These are phyloP conservation scores for Arion vulgaris DNA, from an alignment of 1,140 invertebrate species.

Conservation along the genomic window DNA sequence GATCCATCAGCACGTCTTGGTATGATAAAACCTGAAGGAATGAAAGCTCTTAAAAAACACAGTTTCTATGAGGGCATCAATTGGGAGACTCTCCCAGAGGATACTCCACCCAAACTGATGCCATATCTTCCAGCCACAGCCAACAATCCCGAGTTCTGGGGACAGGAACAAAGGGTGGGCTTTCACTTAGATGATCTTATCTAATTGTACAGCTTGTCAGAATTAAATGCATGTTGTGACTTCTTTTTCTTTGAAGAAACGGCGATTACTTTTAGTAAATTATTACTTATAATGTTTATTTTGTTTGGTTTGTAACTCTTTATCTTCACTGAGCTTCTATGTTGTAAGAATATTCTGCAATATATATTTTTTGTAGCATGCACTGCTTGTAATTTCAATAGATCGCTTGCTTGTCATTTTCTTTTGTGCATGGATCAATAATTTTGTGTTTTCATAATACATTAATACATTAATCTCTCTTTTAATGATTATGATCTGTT, in stretches of 20 bases:
- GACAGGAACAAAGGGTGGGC: slow-evolving; percentile 58
- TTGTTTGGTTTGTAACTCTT: no score
- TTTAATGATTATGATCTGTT: no score
- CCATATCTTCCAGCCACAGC: slow-evolving; percentile 87
- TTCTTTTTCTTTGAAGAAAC: background rate
- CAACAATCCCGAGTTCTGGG: slow-evolving; percentile 79
- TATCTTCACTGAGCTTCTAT: no score
- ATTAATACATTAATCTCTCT: no score
- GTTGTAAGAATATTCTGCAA: no score
- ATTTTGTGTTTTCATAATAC: no score
- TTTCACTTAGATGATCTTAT: slow-evolving; percentile 24
- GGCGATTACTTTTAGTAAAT: no score
- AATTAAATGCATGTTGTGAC: background rate
- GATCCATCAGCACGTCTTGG: slow-evolving; percentile 87
- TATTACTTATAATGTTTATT: no score
- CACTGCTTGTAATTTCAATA: no score
- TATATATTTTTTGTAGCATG: no score
- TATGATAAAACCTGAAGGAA: slow-evolving; percentile 79
- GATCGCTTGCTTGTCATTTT: no score
- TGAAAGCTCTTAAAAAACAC: slow-evolving; percentile 87
- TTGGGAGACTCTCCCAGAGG: slow-evolving; percentile 85
- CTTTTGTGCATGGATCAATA: no score
- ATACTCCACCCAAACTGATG: slow-evolving; percentile 84
- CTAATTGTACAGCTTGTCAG: background rate
- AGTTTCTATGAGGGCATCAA: slow-evolving; percentile 88